Evolutionary conservation across 2,888 invertebrate species (phyloP).

Genomic region (Acrobasis consociella): DNA sequence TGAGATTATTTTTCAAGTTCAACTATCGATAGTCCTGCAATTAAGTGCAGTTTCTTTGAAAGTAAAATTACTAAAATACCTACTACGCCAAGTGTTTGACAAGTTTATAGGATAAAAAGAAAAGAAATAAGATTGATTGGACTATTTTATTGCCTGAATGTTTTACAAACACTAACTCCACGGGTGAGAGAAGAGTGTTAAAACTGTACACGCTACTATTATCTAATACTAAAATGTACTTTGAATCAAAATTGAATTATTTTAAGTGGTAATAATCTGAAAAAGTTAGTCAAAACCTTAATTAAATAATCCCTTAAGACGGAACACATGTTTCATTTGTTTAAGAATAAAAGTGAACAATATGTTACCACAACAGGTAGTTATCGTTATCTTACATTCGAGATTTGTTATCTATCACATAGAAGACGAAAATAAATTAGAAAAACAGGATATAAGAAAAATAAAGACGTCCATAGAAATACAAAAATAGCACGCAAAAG

Average conservation of each 20-base stretch:
- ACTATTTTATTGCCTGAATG: constrained; percentile 82
- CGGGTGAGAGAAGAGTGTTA: constrained; percentile 60
- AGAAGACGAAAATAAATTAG: constrained; percentile 74
- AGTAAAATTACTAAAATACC: too few relatives aligned
- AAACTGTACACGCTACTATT: constrained; percentile 74
- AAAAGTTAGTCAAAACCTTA: constrained; percentile 71
- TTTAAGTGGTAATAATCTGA: constrained; percentile 51
- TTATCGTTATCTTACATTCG: constrained; percentile 65
- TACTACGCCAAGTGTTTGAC: too few relatives aligned
- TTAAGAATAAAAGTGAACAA: constrained; percentile 60
- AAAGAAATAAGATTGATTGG: constrained; percentile 58
- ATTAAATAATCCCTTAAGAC: constrained; percentile 49
- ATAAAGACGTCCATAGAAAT: constrained; percentile 69
- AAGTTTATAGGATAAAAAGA: constrained; percentile 28
- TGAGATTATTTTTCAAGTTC: too few relatives aligned
- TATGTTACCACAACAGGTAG: constrained; percentile 28
- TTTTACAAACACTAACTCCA: constrained; percentile 77
- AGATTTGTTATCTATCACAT: constrained; percentile 77
- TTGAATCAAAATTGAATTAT: constrained; percentile 57
- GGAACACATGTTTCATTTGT: constrained; percentile 62
- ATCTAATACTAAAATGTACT: constrained; percentile 74
- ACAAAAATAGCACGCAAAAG: constrained; percentile 74
- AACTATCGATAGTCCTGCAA: too few relatives aligned
- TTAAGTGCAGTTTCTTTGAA: too few relatives aligned
- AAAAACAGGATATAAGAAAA: constrained; percentile 70